A percentile compares a stretch with the other conserved stretches of the same genome.
phyloP scores from a whole-genome alignment of 2,888 invertebrate species.

The Anagyrus pseudococci region DNA sequence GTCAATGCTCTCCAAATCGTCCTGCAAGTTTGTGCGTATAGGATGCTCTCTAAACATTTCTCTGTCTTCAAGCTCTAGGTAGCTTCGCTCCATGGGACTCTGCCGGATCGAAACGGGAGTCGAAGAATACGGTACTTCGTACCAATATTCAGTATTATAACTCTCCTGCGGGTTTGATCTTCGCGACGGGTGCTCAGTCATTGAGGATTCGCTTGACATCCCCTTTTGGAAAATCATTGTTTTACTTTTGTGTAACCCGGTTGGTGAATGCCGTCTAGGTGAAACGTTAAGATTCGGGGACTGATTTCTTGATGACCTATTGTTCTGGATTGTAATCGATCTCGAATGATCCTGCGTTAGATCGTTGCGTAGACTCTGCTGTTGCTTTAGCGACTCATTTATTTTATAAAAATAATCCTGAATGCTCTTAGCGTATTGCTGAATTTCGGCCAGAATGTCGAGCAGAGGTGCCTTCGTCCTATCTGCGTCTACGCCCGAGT shows the following conservation, averaged over 20 bases:
- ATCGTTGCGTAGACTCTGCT: too few relatives aligned
- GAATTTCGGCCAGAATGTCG: conserved; percentile 26
- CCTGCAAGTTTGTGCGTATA: background rate
- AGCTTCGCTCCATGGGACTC: too few relatives aligned
- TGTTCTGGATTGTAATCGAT: background rate
- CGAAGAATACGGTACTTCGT: background rate
- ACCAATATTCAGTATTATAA: background rate
- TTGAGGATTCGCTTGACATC: background rate
- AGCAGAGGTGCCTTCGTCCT: conserved; percentile 12
- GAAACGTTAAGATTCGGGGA: background rate
- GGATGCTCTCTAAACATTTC: background rate
- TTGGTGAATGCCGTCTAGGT: too few relatives aligned
- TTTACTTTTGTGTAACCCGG: background rate
- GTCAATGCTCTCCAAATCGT: background rate
- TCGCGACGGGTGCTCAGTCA: too few relatives aligned
- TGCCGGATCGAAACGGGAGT: background rate
- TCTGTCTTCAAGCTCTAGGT: too few relatives aligned
- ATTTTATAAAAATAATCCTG: conserved; percentile 3
- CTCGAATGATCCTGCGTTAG: background rate
- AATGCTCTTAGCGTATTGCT: conserved; percentile 26
- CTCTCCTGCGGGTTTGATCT: background rate
- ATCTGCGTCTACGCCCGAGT: background rate
- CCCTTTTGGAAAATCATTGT: too few relatives aligned
- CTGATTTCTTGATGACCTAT: background rate
- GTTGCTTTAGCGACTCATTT: background rate